Conservation (phyloP, 1,140 invertebrate species). For the Drosophila ambigua region DNA sequence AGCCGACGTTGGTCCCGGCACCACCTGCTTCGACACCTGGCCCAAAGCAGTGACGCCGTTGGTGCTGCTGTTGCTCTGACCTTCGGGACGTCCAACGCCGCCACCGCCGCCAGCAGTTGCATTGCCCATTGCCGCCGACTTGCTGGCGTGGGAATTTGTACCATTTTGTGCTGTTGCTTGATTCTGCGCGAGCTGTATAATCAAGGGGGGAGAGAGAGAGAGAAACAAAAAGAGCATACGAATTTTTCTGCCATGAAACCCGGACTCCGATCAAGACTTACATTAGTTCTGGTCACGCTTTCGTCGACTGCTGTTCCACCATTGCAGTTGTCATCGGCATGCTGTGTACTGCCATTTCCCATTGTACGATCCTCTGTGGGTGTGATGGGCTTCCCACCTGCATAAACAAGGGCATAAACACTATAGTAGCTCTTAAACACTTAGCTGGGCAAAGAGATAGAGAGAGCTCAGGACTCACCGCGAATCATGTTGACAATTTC, state of each 20-base stretch:
- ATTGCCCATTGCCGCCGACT: slow-evolving; percentile 45
- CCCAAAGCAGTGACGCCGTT: slow-evolving; percentile 75
- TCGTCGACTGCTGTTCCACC: slow-evolving; percentile 69
- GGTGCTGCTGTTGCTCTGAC: slow-evolving; percentile 53
- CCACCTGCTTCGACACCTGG: slow-evolving; percentile 83
- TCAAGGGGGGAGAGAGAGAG: background rate
- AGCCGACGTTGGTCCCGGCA: slow-evolving; percentile 83
- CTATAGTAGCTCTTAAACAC: background rate
- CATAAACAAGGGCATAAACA: background rate
- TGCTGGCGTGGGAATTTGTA: slow-evolving; percentile 81
- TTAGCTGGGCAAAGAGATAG: background rate
- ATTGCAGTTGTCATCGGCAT: slow-evolving; percentile 71
- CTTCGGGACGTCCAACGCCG: slow-evolving; percentile 22
- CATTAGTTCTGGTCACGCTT: slow-evolving; percentile 77
- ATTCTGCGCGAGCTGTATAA: slow-evolving; percentile 75
- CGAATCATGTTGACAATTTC: slow-evolving; percentile 97
- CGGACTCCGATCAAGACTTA: slow-evolving; percentile 27
- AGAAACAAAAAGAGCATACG: background rate
- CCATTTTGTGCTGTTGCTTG: slow-evolving; percentile 83
- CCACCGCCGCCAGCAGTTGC: slow-evolving; percentile 34
- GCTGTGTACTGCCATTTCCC: slow-evolving; percentile 79
- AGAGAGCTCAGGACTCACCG: slow-evolving; percentile 84
- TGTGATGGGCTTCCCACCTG: slow-evolving; percentile 90
- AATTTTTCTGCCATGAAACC: background rate
- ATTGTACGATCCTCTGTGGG: slow-evolving; percentile 85